Evolutionary conservation across 2,113 vertebrate species (phyloP).

Genomic region (Chroicocephalus ridibundus): DNA sequence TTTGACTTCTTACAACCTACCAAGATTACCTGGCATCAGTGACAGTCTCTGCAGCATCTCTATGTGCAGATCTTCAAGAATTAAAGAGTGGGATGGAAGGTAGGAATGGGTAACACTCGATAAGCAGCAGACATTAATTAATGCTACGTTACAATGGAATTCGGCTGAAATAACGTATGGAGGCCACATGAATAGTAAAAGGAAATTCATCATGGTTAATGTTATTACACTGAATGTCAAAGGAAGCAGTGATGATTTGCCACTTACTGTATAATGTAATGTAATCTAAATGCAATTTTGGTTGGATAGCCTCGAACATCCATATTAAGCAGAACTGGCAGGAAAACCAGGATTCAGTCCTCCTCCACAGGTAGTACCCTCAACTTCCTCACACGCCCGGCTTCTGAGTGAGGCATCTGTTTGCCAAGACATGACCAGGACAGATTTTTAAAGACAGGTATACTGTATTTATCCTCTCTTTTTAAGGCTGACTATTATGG

Average conservation of each 20-base stretch:
- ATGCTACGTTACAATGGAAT: constrained; percentile 7
- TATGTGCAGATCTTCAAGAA: neutral
- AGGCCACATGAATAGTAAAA: constrained; percentile 23
- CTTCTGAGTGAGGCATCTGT: fast-evolving
- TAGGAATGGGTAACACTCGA: neutral
- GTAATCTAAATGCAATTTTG: constrained; percentile 35
- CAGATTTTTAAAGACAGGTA: neutral
- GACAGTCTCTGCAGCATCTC: neutral
- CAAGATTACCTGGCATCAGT: neutral
- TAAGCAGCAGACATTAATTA: constrained; percentile 64
- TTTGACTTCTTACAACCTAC: neutral
- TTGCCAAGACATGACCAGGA: neutral
- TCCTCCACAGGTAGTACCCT: neutral
- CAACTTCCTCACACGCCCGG: neutral
- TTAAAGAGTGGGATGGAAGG: neutral
- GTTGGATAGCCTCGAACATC: constrained; percentile 1
- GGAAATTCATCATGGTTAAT: constrained; percentile 57
- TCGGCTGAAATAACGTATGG: constrained; percentile 54
- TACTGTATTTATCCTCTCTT: neutral
- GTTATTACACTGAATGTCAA: constrained; percentile 51
- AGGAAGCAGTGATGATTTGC: constrained; percentile 39
- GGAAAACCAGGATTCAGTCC: neutral
- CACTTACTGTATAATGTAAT: constrained; percentile 40
- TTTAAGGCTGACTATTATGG: fast-evolving
- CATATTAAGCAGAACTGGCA: neutral